phyloP scores from a whole-genome alignment of 2,888 invertebrate genomes.

The Aspidiotus rigidus region DNA sequence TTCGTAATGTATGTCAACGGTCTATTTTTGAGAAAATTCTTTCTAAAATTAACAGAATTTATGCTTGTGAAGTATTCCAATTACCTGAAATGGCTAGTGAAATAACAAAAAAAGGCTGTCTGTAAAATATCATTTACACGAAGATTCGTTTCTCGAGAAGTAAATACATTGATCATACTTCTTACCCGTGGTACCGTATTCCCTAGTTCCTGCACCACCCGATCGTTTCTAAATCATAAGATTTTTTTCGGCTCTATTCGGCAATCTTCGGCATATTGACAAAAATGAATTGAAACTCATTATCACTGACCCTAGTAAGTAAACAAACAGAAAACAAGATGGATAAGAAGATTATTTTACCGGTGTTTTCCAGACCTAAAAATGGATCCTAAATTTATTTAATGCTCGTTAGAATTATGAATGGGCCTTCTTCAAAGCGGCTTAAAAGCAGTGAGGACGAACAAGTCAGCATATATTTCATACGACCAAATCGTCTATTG shows the following conservation, averaged over 20 bases:
- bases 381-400: neutral
- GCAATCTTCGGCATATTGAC: too few relatives aligned
- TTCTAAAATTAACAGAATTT: too few relatives aligned
- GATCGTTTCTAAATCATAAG: too few relatives aligned
- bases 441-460: conserved; percentile 1
- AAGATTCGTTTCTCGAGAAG: too few relatives aligned
- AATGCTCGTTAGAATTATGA: neutral
- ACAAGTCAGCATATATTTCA: neutral
- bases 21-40: too few relatives aligned
- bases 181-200: too few relatives aligned
- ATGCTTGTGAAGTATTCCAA: neutral
- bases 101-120: neutral
- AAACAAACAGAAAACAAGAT: neutral
- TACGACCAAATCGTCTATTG: conserved; percentile 26
- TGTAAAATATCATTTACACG: neutral
- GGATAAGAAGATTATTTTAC: neutral
- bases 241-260: too few relatives aligned
- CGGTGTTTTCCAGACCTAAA: neutral
- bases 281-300: too few relatives aligned
- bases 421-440: neutral
- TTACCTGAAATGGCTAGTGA: neutral
- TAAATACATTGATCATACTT: too few relatives aligned
- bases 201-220: too few relatives aligned
- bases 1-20: too few relatives aligned
- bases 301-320: neutral